Base-by-base conservation (phyloP, 2,797 vertebrate genomes). In the Acridotheres tristis region DNA sequence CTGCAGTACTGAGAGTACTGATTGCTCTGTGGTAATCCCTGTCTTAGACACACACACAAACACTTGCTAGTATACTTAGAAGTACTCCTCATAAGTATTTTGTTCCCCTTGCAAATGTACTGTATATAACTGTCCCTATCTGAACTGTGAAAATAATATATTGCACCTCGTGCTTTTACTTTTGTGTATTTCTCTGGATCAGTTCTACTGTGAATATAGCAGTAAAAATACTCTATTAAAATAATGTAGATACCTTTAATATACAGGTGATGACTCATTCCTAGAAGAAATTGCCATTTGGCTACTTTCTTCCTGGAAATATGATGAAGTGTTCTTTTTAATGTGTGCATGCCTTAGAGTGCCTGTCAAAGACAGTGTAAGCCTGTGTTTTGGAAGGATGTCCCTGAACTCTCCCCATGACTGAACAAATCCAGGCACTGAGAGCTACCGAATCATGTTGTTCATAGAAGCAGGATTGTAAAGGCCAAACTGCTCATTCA, bases 261-360 rank as follows among this genome's bases (percentile, higher is more conserved):
- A 13, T n/a, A 30, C 18, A 50, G 36, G 13, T 48, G 27, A 30
- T 4, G 4, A 61, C 54, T 79, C 9, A 57, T 59, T 79, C 27
- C 30, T 67, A 57, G 68, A 67, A 26, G 50, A 87, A 80, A 58
- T 34, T 89, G 32, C 34, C 32, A 50, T 68, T 85, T 72, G 34
- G 13, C 22, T 81, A 27, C 59, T 29, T 73, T 59, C 20, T 87
- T 85, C 26, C 66, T 83, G 48, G 62, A 65, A 92, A 72, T 58
- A 38, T 0, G 1, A 69, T 48, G 57, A 72, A 88, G 3, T 48
- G 30, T 73, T 26, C 4, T 80, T 89, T 84, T 83, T 40, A 72
- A 55, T 0, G 0, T 15, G 5, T 7, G 13, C 15, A 14, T 42
- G 25, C 19, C 23, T 68, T 77, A 66, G 25, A 27, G 19, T 45